Evolutionary conservation across 2,113 vertebrate species (phyloP).

Genomic region (Girardinichthys multiradiatus): DNA sequence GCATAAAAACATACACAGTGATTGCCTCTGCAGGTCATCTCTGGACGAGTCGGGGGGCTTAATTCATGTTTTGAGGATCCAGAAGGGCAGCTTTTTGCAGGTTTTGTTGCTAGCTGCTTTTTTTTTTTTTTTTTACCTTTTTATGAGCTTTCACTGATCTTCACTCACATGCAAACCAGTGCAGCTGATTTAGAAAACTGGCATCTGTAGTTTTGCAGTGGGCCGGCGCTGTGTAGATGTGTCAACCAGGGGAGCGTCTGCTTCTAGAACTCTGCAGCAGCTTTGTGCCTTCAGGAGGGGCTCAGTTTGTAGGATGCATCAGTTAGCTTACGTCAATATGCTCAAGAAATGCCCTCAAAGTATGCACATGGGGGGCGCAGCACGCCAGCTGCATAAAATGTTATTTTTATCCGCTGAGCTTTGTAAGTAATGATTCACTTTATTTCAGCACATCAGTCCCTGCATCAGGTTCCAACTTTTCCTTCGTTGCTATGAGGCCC

Average conservation of each 20-base stretch:
- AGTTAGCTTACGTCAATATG: slow-evolving; percentile 4
- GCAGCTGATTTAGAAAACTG: slow-evolving; percentile 27
- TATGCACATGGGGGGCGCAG: slow-evolving; percentile 44
- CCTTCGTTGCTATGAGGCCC: neutral
- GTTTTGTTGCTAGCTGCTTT: slow-evolving; percentile 5
- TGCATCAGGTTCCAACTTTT: neutral
- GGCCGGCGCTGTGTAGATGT: neutral
- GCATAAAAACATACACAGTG: neutral
- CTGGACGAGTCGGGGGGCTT: slow-evolving; percentile 19
- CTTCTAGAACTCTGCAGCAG: slow-evolving; percentile 33
- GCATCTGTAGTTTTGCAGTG: slow-evolving; percentile 31
- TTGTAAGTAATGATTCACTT: slow-evolving; percentile 10
- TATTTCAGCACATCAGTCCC: neutral
- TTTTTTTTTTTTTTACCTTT: neutral
- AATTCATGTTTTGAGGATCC: slow-evolving; percentile 8
- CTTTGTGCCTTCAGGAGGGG: slow-evolving; percentile 51
- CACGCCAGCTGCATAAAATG: slow-evolving; percentile 36
- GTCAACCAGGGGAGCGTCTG: slow-evolving; percentile 17
- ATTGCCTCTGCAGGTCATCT: slow-evolving; percentile 55
- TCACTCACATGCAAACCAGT: neutral
- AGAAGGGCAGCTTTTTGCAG: neutral
- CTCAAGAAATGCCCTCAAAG: slow-evolving; percentile 35
- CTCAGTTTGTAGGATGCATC: slow-evolving; percentile 21
- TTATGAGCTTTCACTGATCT: no score
- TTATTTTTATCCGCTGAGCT: slow-evolving; percentile 34